A percentile compares a stretch with the other conserved stretches of the same genome.
phyloP scores from a whole-genome alignment of 2,797 vertebrate species.

The Nyctibius grandis region DNA sequence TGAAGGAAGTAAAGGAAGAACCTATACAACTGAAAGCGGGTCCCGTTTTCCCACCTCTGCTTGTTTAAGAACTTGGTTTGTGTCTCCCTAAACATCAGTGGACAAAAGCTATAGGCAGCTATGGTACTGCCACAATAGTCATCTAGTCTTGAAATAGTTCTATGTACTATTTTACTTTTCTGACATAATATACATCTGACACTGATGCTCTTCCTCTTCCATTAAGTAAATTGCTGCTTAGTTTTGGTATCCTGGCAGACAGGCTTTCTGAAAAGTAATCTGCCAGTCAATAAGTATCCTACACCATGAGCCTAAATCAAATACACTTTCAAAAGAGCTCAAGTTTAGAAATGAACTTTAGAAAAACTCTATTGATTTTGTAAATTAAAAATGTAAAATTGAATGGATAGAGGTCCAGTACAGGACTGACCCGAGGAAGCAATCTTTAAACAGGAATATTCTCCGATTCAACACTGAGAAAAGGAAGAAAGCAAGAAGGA shows the following conservation, averaged over 20 bases:
- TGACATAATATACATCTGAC: neutral
- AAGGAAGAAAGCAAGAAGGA: neutral
- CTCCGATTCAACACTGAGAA: neutral
- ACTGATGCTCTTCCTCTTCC: neutral
- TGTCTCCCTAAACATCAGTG: neutral
- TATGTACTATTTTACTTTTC: neutral
- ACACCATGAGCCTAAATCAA: neutral
- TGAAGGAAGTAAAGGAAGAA: neutral
- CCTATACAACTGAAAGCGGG: neutral
- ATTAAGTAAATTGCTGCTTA: neutral
- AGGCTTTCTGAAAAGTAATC: neutral
- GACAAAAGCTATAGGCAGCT: neutral
- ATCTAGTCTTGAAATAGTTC: neutral
- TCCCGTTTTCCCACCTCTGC: neutral
- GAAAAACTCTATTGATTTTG: neutral
- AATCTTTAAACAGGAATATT: neutral
- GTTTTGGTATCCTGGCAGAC: neutral
- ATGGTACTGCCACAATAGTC: neutral
- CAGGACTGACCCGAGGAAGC: neutral
- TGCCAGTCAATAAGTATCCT: neutral
- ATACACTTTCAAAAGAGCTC: neutral
- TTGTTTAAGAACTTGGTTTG: neutral
- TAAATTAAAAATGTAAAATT: slow-evolving; percentile 28
- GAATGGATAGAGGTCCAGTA: neutral
- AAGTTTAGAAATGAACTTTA: neutral